Evolutionary conservation across 2,888 invertebrate species (phyloP).

Genomic region (Lasioglossum morio): DNA sequence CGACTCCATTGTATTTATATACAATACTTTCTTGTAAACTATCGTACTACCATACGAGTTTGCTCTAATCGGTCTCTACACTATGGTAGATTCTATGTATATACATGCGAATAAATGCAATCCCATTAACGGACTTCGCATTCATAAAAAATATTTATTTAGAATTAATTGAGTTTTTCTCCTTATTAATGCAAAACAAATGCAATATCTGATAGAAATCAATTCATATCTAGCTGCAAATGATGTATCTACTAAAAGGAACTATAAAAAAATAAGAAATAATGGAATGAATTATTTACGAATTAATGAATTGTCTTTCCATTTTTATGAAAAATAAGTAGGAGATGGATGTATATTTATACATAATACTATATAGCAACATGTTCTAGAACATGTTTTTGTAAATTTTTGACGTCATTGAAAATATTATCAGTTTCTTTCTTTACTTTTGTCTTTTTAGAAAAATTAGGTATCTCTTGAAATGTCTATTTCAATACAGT

Average conservation of each 20-base stretch:
- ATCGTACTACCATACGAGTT: conserved; percentile 34
- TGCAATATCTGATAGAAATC: conserved; percentile 37
- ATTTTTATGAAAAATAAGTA: conserved; percentile 28
- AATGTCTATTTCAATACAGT: conserved; percentile 14
- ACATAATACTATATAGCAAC: conserved; percentile 58
- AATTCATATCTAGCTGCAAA: conserved; percentile 34
- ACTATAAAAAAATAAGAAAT: conserved; percentile 55
- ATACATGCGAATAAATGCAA: conserved; percentile 36
- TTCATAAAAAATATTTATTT: conserved; percentile 43
- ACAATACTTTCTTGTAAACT: conserved; percentile 45
- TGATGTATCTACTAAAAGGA: conserved; percentile 51
- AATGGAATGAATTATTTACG: conserved; percentile 53
- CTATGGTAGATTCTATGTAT: conserved; percentile 33
- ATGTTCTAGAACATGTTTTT: conserved; percentile 41
- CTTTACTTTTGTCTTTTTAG: neutral
- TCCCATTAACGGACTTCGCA: conserved; percentile 25
- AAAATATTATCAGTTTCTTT: conserved; percentile 28
- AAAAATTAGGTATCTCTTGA: conserved; percentile 36
- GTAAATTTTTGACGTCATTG: conserved; percentile 19
- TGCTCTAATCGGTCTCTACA: conserved; percentile 30
- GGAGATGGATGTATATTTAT: conserved; percentile 48
- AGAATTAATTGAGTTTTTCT: conserved; percentile 28
- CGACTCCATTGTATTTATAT: conserved; percentile 45
- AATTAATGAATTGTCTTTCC: conserved; percentile 33
- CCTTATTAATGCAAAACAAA: conserved; percentile 39